A percentile compares a stretch with the other conserved stretches of the same genome.
Conservation (phyloP, 2,888 invertebrate genomes). For the Brachypalpus laphriformis region DNA sequence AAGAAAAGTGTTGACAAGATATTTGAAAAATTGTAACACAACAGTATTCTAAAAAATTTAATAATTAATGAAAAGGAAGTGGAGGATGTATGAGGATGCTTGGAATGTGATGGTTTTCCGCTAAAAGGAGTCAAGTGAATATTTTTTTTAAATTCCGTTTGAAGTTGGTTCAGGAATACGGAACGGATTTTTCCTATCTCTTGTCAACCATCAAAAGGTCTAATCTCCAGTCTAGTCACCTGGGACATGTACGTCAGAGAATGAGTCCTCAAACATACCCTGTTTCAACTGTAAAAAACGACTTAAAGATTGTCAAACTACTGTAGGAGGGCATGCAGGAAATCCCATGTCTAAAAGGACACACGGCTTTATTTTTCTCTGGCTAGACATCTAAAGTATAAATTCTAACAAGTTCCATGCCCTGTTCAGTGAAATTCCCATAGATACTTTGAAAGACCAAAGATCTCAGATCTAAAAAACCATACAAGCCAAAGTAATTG, state of each 20-base stretch:
- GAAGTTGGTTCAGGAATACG: not conserved
- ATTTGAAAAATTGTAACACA: constrained; percentile 30
- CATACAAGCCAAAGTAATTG: constrained; percentile 41
- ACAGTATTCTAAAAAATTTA: not conserved
- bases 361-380: not conserved
- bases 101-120: no score
- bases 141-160: not conserved
- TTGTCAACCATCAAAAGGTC: not conserved
- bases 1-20: constrained; percentile 20
- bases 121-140: not conserved
- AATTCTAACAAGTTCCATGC: not conserved
- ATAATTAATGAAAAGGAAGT: constrained; percentile 25
- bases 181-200: no score
- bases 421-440: constrained; percentile 1
- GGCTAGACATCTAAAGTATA: not conserved
- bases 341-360: not conserved
- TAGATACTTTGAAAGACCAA: constrained; percentile 12
- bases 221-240: no score
- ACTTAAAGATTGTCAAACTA: no score
- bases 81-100: not conserved
- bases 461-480: constrained; percentile 29
- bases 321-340: not conserved
- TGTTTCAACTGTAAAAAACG: no score
- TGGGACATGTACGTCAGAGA: no score
- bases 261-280: no score